Percentiles rank a stretch among this genome's conserved stretches.
Evolutionary conservation across 2,797 vertebrate species (phyloP).

Genomic region (Xenopus petersii): DNA sequence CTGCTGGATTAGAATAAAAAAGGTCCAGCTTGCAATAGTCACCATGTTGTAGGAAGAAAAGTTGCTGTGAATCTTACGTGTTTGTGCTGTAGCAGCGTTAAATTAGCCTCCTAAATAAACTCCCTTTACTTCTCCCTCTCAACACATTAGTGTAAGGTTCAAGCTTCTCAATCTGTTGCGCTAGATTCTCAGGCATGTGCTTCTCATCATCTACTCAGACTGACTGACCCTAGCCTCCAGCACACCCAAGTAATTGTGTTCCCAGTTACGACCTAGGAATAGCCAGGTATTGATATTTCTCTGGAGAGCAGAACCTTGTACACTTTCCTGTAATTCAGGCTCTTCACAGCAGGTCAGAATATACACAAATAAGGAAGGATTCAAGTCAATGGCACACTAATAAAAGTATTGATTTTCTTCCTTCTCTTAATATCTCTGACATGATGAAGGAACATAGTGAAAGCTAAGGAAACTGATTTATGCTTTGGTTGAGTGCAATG

Average conservation of each 20-base stretch:
- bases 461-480: background rate
- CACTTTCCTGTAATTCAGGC: background rate
- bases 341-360: background rate
- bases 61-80: too few relatives aligned
- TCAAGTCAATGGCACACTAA: background rate
- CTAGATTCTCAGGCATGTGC: too few relatives aligned
- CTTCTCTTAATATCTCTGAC: background rate
- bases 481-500: background rate
- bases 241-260: conserved; percentile 9
- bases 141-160: too few relatives aligned
- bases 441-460: background rate
- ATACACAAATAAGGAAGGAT: background rate
- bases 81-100: too few relatives aligned
- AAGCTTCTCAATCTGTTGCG: too few relatives aligned
- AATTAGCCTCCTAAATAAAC: too few relatives aligned
- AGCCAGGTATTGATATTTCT: conserved; percentile 20
- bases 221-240: too few relatives aligned
- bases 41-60: too few relatives aligned
- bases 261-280: background rate
- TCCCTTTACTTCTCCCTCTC: too few relatives aligned
- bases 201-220: too few relatives aligned
- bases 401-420: background rate
- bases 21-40: too few relatives aligned
- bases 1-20: too few relatives aligned
- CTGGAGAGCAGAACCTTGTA: background rate